phyloP scores from a whole-genome alignment of 2,888 invertebrate species.

The Apotomis turbidana region DNA sequence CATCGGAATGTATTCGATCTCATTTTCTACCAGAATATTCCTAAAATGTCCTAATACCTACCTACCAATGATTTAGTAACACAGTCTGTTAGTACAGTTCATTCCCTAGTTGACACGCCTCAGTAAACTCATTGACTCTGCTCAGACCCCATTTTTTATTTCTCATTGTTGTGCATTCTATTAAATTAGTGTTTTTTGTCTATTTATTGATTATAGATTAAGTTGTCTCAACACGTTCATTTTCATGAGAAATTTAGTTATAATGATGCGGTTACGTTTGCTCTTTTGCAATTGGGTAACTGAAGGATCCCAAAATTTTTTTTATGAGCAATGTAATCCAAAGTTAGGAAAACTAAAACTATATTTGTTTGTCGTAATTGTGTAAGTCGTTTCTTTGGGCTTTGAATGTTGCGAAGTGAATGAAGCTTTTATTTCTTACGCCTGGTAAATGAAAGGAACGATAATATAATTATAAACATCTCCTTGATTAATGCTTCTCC shows the following conservation, averaged over 20 bases:
- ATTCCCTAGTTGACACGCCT: slow-evolving; percentile 49
- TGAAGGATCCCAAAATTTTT: too few species aligned
- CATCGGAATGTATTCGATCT: neutral
- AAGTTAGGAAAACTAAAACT: too few species aligned
- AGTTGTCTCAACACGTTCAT: slow-evolving; percentile 30
- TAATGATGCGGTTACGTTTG: too few species aligned
- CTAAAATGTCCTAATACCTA: neutral
- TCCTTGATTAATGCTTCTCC: too few species aligned
- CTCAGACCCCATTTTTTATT: slow-evolving; percentile 79
- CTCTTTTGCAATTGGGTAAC: too few species aligned
- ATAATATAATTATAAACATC: too few species aligned
- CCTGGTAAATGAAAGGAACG: too few species aligned
- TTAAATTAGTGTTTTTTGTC: slow-evolving; percentile 52
- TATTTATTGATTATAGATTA: slow-evolving; percentile 32
- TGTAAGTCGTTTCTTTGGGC: too few species aligned
- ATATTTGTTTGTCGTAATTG: too few species aligned
- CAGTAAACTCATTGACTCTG: slow-evolving; percentile 80
- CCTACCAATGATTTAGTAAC: neutral
- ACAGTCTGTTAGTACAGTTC: neutral
- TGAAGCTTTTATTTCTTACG: too few species aligned
- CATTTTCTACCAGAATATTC: neutral
- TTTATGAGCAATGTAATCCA: too few species aligned
- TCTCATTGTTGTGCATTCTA: slow-evolving; percentile 67
- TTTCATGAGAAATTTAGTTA: neutral
- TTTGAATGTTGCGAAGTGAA: too few species aligned